Percentiles rank a stretch among this genome's conserved stretches.
These are phyloP conservation scores for Struthidea cinerea DNA, from an alignment of 2,113 vertebrate genomes.

Conservation along the genomic window DNA sequence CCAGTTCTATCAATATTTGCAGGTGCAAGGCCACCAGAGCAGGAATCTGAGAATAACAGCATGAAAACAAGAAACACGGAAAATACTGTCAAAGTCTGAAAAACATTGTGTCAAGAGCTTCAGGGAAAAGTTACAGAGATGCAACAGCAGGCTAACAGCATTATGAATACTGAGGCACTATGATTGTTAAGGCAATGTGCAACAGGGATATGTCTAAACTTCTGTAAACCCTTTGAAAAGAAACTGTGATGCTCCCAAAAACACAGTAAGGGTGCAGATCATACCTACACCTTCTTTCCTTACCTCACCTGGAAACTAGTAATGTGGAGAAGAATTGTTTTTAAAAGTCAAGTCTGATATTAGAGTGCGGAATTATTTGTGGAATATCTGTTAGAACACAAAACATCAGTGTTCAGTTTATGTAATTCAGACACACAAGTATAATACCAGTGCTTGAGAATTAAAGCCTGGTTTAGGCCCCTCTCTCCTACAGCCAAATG, in stretches of 20 bases:
- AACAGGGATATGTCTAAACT: neutral
- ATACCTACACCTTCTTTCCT: neutral
- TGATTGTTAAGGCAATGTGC: neutral
- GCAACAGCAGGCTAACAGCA: neutral
- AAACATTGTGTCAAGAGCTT: neutral
- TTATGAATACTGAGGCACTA: neutral
- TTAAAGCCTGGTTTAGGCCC: neutral
- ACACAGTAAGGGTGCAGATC: neutral
- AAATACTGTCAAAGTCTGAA: neutral
- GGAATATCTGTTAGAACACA: neutral
- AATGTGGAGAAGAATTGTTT: neutral
- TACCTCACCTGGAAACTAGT: neutral
- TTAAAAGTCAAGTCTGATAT: neutral
- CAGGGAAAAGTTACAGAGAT: neutral
- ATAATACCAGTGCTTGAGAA: neutral
- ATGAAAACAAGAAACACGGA: neutral
- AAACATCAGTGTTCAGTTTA: neutral
- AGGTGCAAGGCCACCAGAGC: constrained; percentile 1
- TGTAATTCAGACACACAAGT: neutral
- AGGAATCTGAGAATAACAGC: neutral
- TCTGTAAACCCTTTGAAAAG: neutral
- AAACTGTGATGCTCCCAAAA: neutral
- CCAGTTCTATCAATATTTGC: neutral
- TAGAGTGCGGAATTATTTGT: neutral
- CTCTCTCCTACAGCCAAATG: neutral